Conservation (phyloP, 2,797 vertebrate species). For the Spatula versicolor region DNA sequence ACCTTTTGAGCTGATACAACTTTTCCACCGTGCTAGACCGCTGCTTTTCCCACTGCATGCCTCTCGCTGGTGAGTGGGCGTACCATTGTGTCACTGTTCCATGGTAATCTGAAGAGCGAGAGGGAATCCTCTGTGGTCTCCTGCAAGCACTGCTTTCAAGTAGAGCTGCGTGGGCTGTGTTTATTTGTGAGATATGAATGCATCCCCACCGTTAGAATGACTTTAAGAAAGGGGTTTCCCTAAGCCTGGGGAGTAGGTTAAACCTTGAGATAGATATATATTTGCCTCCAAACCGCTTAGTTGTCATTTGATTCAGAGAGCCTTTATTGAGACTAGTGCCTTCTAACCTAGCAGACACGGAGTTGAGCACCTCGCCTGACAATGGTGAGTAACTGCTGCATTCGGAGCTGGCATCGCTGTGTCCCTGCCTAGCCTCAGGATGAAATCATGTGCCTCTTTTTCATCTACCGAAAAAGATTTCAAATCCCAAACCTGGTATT, state of each 20-base stretch:
- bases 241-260: slow-evolving; percentile 69
- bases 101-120: slow-evolving; percentile 49
- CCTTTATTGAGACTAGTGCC: not conserved
- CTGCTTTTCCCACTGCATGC: slow-evolving; percentile 60
- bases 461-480: not conserved
- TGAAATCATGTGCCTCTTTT: not conserved
- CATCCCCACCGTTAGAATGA: slow-evolving; percentile 43
- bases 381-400: slow-evolving; percentile 71
- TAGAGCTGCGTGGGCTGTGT: slow-evolving; percentile 61
- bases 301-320: slow-evolving; percentile 72
- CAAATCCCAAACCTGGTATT: not conserved
- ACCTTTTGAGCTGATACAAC: slow-evolving; percentile 48
- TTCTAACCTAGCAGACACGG: not conserved
- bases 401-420: not conserved
- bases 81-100: slow-evolving; percentile 67
- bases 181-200: slow-evolving; percentile 69
- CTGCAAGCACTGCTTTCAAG: slow-evolving; percentile 69
- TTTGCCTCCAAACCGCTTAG: slow-evolving; percentile 69
- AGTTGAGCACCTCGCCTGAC: not conserved
- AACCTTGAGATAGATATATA: slow-evolving; percentile 65
- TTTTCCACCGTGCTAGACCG: slow-evolving; percentile 70
- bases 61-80: not conserved
- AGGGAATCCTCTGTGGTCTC: slow-evolving; percentile 81
- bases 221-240: slow-evolving; percentile 79
- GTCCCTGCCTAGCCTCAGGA: not conserved